Percentiles rank a stretch among this genome's conserved stretches.
Evolutionary conservation across 1,140 invertebrate species (phyloP).

Genomic region (Sarcophaga peregrina): DNA sequence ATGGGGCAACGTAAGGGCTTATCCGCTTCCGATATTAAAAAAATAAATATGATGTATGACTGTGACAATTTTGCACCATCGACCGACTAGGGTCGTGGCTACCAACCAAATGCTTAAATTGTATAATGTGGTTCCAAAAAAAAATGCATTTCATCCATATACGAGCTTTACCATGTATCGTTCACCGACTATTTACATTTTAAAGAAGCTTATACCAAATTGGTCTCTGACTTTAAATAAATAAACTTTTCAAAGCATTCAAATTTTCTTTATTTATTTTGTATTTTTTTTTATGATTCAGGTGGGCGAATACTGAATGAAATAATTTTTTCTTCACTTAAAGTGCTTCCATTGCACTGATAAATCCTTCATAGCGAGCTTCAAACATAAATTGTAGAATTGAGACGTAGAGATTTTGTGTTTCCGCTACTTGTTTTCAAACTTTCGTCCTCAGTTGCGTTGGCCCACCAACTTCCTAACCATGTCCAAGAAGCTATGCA

Average conservation of each 20-base stretch:
- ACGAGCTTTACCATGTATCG: not conserved
- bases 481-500: no score
- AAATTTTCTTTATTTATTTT: no score
- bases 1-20: slow-evolving; percentile 79
- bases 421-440: no score
- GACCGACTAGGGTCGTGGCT: slow-evolving; percentile 48
- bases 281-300: no score
- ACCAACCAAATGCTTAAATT: slow-evolving; percentile 39
- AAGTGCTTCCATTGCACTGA: no score
- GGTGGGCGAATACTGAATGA: no score
- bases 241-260: not conserved
- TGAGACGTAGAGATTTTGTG: no score
- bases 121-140: not conserved
- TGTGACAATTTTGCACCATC: slow-evolving; percentile 65
- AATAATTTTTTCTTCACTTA: no score
- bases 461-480: no score
- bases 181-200: not conserved
- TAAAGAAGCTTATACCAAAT: not conserved
- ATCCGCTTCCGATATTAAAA: slow-evolving; percentile 77
- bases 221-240: not conserved
- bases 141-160: not conserved
- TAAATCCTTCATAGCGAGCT: no score
- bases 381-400: no score
- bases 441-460: no score
- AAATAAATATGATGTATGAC: slow-evolving; percentile 81